These are phyloP conservation scores for Sitobion miscanthi DNA, from an alignment of 1,140 invertebrate species.

Conservation along the genomic window DNA sequence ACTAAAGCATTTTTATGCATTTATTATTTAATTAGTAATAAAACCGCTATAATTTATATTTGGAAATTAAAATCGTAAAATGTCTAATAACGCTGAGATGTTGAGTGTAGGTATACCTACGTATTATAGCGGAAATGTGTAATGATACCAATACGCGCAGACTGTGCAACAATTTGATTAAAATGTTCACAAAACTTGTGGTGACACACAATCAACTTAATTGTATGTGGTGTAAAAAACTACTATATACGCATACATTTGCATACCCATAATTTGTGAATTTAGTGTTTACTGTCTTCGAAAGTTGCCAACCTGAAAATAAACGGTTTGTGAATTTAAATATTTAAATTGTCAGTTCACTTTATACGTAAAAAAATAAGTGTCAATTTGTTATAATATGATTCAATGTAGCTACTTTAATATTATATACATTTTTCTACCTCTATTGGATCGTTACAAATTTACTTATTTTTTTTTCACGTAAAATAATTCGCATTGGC, in stretches of 20 bases:
- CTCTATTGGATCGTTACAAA: neutral
- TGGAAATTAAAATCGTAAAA: neutral
- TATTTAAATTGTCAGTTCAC: neutral
- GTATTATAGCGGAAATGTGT: neutral
- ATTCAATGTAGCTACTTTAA: neutral
- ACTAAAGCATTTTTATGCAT: neutral
- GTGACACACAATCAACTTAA: neutral
- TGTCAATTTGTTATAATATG: neutral
- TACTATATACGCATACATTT: neutral
- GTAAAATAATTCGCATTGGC: neutral
- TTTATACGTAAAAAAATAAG: neutral
- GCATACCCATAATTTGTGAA: neutral
- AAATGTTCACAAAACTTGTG: neutral
- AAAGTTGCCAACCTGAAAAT: neutral
- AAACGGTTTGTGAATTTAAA: neutral
- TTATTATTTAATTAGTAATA: constrained; percentile 1
- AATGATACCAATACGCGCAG: neutral
- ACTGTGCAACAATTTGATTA: neutral
- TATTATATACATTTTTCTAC: neutral
- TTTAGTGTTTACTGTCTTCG: neutral
- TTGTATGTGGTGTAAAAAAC: neutral
- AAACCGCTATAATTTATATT: neutral
- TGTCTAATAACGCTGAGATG: neutral
- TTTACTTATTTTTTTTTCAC: neutral
- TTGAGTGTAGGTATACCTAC: neutral